Conservation (phyloP, 1,140 invertebrate species). For the Drosophila bifasciata region DNA sequence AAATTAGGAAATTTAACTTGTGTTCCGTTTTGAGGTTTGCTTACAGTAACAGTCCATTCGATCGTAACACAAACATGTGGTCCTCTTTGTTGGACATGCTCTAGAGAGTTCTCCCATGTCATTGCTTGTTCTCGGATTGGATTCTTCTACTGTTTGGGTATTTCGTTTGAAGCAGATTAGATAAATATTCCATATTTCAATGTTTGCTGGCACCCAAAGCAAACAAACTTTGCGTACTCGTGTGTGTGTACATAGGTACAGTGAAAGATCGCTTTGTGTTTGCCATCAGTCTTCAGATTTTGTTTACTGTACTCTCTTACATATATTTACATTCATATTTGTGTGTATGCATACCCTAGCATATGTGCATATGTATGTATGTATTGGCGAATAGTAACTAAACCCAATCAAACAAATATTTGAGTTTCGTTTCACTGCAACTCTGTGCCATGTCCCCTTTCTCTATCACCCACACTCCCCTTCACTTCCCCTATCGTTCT, state of each 20-base stretch:
- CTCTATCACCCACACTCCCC: background rate
- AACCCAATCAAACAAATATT: constrained; percentile 72
- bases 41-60: constrained; percentile 25
- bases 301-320: background rate
- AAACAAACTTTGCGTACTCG: constrained; percentile 29
- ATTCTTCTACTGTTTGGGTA: constrained; percentile 31
- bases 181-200: constrained; percentile 68
- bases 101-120: constrained; percentile 15
- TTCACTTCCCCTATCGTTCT: background rate
- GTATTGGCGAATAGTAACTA: constrained; percentile 59
- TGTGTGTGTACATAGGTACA: background rate
- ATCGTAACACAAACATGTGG: constrained; percentile 14
- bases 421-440: constrained; percentile 64
- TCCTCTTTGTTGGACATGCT: constrained; percentile 27
- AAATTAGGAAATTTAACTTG: constrained; percentile 51
- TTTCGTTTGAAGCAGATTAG: constrained; percentile 62
- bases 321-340: background rate
- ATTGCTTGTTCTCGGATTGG: constrained; percentile 28
- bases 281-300: too few relatives aligned
- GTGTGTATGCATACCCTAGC: constrained; percentile 8
- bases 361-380: background rate
- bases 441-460: constrained; percentile 50
- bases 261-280: background rate
- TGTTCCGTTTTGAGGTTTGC: constrained; percentile 20
- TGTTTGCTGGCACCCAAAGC: constrained; percentile 52